Percentiles rank a stretch among this genome's conserved stretches.
Evolutionary conservation across 2,888 invertebrate genomes (phyloP).

Genomic region (Poecilobothrus nobilitatus): DNA sequence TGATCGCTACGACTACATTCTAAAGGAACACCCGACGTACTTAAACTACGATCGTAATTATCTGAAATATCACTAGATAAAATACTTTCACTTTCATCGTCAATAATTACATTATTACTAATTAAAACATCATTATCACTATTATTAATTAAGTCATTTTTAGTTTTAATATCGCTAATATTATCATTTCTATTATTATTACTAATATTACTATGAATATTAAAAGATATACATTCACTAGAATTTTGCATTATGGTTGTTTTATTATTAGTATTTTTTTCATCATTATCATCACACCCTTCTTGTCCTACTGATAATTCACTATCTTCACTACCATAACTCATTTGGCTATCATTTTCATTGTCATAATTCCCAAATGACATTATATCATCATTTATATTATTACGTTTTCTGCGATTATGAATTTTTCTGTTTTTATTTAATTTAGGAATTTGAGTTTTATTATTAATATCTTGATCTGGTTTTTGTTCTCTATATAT

Average conservation of each 20-base stretch:
- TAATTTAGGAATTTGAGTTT: neutral
- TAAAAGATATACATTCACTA: neutral
- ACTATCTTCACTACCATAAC: slow-evolving; percentile 68
- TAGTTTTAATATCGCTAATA: slow-evolving; percentile 9
- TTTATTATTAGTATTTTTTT: slow-evolving; percentile 15
- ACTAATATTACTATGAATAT: slow-evolving; percentile 2
- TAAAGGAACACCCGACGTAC: neutral
- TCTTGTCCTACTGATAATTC: slow-evolving; percentile 76
- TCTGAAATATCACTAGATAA: slow-evolving; percentile 20
- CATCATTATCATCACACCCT: slow-evolving; percentile 23
- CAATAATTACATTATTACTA: neutral
- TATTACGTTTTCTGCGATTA: neutral
- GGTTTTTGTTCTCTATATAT: neutral
- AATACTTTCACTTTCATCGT: slow-evolving; percentile 22
- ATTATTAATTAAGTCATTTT: neutral
- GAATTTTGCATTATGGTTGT: neutral
- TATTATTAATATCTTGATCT: neutral
- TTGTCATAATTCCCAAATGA: slow-evolving; percentile 22
- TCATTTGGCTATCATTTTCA: slow-evolving; percentile 45
- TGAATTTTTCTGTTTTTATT: neutral
- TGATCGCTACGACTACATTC: too few species aligned
- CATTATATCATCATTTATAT: slow-evolving; percentile 23
- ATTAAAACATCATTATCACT: neutral
- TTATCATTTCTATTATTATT: slow-evolving; percentile 12
- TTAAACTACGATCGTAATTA: slow-evolving; percentile 14